Conservation (phyloP, 2,888 invertebrate genomes). For the Troides oblongomaculatus region DNA sequence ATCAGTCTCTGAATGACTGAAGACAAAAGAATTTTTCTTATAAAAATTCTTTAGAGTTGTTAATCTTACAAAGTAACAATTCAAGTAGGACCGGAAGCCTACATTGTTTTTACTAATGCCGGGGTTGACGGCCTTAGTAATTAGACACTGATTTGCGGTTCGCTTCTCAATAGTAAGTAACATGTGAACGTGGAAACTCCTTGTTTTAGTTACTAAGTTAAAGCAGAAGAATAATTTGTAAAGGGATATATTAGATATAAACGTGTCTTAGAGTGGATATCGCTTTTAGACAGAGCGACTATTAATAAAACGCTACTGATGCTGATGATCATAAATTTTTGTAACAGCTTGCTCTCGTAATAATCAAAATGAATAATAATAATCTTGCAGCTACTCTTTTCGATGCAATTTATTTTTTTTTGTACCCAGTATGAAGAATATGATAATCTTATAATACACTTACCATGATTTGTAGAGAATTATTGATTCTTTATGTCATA, state of each 20-base stretch:
- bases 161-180: conserved; percentile 2
- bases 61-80: conserved; percentile 1
- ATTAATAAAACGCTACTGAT: no score
- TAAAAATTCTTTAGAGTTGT: not conserved
- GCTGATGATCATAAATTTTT: no score
- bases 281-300: not conserved
- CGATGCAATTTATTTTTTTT: no score
- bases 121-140: conserved; percentile 1
- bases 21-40: no score
- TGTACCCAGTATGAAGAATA: no score
- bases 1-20: no score
- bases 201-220: not conserved
- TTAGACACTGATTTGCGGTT: conserved; percentile 14
- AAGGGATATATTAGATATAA: not conserved
- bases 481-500: no score
- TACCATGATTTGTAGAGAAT: no score
- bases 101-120: conserved; percentile 4
- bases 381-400: no score
- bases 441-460: no score
- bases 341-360: no score
- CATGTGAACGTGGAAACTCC: not conserved
- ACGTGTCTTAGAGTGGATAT: not conserved
- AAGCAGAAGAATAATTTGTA: not conserved
- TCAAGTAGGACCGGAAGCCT: conserved; percentile 3
- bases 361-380: no score